Conservation (phyloP, 2,888 invertebrate species). For the Athalia rosae region DNA sequence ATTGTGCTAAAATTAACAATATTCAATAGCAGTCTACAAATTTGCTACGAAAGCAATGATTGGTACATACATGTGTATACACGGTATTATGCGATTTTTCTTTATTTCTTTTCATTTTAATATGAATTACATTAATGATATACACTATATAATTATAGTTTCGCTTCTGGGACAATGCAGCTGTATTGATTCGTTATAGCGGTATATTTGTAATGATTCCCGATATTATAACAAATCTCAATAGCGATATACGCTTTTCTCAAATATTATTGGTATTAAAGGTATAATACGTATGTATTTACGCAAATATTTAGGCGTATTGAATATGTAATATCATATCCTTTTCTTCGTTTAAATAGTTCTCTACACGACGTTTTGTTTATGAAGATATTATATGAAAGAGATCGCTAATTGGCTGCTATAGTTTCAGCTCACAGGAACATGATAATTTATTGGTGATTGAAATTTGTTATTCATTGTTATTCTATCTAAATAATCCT, state of each 20-base stretch:
- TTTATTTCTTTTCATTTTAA: slow-evolving; percentile 44
- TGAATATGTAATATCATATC: neutral
- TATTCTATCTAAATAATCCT: slow-evolving; percentile 12
- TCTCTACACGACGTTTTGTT: neutral
- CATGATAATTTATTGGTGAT: slow-evolving; percentile 66
- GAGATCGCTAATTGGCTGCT: slow-evolving; percentile 68
- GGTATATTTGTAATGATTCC: neutral
- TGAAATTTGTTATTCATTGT: slow-evolving; percentile 55
- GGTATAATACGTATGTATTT: neutral
- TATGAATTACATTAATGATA: slow-evolving; percentile 60
- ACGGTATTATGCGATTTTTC: slow-evolving; percentile 44
- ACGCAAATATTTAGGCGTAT: neutral
- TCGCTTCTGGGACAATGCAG: slow-evolving; percentile 21
- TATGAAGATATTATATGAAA: slow-evolving; percentile 61
- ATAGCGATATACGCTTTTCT: too few relatives aligned
- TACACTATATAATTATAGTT: slow-evolving; percentile 48
- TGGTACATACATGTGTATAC: neutral
- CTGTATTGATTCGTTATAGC: slow-evolving; percentile 18
- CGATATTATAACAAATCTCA: too few relatives aligned
- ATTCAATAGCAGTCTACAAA: slow-evolving; percentile 61
- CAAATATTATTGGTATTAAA: too few relatives aligned
- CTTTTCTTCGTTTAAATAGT: neutral
- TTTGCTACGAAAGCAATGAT: slow-evolving; percentile 62
- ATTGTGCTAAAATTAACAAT: too few relatives aligned
- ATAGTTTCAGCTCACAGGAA: slow-evolving; percentile 66